Conservation (phyloP, 2,113 vertebrate genomes). For the Petroica traversi region DNA sequence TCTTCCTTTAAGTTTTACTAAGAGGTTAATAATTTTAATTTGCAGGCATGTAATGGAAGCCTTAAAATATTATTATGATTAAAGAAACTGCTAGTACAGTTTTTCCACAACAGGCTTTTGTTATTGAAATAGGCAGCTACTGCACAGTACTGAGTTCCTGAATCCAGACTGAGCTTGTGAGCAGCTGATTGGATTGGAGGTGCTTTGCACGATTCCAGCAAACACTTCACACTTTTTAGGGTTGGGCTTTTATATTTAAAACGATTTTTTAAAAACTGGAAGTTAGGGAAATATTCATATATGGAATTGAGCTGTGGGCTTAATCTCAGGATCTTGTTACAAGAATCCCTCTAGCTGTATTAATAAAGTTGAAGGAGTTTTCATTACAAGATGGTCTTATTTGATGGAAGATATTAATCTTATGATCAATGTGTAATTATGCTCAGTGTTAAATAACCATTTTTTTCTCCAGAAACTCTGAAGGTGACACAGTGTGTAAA, state of each 20-base stretch:
- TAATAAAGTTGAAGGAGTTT: not conserved
- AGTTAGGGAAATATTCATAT: not conserved
- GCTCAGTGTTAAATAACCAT: not conserved
- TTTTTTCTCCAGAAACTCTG: not conserved
- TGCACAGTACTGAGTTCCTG: not conserved
- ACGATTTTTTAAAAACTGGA: not conserved
- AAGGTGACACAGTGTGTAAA: not conserved
- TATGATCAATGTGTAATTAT: not conserved
- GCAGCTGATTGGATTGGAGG: not conserved
- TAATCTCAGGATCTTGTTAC: not conserved
- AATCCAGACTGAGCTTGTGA: not conserved
- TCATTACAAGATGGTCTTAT: not conserved
- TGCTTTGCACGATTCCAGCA: not conserved
- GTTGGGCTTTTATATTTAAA: not conserved
- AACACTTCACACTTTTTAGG: not conserved
- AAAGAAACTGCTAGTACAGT: not conserved
- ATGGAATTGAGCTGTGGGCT: not conserved
- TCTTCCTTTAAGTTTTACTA: not conserved
- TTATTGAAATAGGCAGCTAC: not conserved
- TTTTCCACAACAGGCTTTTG: not conserved
- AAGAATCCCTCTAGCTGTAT: not conserved
- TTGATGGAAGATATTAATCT: not conserved
- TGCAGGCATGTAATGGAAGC: not conserved
- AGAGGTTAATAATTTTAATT: not conserved
- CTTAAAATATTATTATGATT: not conserved